A percentile compares a stretch with the other conserved stretches of the same genome.
Conservation (phyloP, 2,113 vertebrate genomes). For the Serinus canaria region DNA sequence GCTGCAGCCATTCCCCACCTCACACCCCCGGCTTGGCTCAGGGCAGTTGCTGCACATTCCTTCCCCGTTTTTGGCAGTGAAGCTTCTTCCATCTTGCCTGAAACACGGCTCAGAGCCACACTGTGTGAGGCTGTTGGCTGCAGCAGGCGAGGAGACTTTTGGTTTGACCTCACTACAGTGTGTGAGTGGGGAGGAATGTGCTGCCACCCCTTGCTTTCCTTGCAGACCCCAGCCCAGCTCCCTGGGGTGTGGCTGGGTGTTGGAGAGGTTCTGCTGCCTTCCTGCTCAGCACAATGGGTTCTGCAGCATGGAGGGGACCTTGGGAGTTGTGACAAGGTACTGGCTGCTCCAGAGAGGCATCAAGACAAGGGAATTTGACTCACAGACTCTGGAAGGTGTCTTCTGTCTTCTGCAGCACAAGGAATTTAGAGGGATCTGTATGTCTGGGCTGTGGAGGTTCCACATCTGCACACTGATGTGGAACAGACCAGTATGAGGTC, state of each 20-base stretch:
- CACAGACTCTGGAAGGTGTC: not conserved
- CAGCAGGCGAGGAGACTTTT: not conserved
- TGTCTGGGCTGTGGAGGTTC: not conserved
- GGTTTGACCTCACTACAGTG: not conserved
- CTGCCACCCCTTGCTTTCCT: not conserved
- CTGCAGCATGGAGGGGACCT: not conserved
- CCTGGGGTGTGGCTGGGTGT: not conserved
- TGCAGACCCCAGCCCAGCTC: not conserved
- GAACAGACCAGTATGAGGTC: not conserved
- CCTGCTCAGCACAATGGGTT: not conserved
- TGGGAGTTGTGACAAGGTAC: not conserved
- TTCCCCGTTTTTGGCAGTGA: constrained; percentile 10
- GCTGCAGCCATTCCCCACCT: not conserved
- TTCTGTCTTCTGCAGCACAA: not conserved
- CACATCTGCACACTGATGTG: not conserved
- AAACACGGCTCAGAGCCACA: not conserved
- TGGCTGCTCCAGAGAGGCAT: not conserved
- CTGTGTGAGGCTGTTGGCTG: not conserved
- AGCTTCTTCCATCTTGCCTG: not conserved
- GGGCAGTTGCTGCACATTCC: not conserved
- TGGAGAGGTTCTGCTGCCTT: not conserved
- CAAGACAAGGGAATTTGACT: not conserved
- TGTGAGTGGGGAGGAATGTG: not conserved
- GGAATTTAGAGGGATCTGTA: not conserved
- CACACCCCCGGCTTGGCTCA: not conserved